Percentiles rank a stretch among this genome's conserved stretches.
Conservation (phyloP, 1,140 invertebrate genomes). For the Diabrotica undecimpunctata region DNA sequence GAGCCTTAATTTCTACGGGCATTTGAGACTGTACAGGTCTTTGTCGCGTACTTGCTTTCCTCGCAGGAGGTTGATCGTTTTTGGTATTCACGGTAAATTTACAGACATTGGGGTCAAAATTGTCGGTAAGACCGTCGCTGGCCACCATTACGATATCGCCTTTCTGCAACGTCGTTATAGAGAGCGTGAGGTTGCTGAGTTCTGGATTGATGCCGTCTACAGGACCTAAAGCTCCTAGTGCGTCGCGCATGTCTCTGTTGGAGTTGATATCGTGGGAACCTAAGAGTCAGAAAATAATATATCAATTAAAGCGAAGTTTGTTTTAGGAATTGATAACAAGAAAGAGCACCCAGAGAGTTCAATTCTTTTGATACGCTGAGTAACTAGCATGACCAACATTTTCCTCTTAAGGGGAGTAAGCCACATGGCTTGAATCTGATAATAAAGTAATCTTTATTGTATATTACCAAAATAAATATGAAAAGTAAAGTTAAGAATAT, state of each 20-base stretch:
- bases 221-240: slow-evolving; percentile 83
- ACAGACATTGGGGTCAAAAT: slow-evolving; percentile 92
- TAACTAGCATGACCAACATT: too few relatives aligned
- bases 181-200: slow-evolving; percentile 85
- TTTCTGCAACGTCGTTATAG: slow-evolving; percentile 77
- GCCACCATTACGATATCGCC: slow-evolving; percentile 88
- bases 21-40: slow-evolving; percentile 11
- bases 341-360: too few relatives aligned
- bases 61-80: slow-evolving; percentile 12
- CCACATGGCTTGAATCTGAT: too few relatives aligned
- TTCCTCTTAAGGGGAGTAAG: too few relatives aligned
- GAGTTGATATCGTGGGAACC: slow-evolving; percentile 87
- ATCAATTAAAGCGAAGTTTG: not conserved
- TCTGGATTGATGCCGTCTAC: slow-evolving; percentile 81
- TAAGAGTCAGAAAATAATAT: slow-evolving; percentile 21
- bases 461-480: too few relatives aligned
- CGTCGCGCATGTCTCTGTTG: slow-evolving; percentile 89
- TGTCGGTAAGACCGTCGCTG: slow-evolving; percentile 89
- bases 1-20: slow-evolving; percentile 9
- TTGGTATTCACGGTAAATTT: slow-evolving; percentile 72
- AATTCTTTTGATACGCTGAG: too few relatives aligned
- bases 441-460: too few relatives aligned
- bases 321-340: too few relatives aligned
- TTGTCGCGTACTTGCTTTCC: slow-evolving; percentile 13
- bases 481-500: too few relatives aligned